Base-by-base conservation (phyloP, 2,888 invertebrate genomes). In the Microchrysa polita region DNA sequence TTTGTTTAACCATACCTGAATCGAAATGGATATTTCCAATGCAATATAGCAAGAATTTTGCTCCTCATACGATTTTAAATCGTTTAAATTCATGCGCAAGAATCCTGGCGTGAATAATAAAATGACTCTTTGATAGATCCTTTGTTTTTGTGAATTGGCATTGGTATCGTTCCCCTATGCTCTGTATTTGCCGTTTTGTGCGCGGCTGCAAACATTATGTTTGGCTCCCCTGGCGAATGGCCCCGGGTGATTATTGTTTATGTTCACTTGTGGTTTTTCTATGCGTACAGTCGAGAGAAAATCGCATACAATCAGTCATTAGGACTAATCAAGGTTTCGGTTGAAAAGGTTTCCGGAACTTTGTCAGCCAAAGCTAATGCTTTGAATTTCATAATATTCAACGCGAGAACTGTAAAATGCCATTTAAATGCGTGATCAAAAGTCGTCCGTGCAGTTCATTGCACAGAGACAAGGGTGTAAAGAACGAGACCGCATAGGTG, bases 401-500 rank as follows among this genome's bases (percentile, higher is more conserved):
- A 34, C 65, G 74, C 72, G 75, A 67, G 72, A 75, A 74, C 74
- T 63, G 74, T 23, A 40, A 72, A 75, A 74, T 69, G 75, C 73
- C 73, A 75, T 53, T 48, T 48, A 65, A 65, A 69, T 69, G 18
- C n/a, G n/a, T 40, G 57, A 42, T 34, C n/a, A n/a, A n/a, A n/a
- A n/a, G 40, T 18, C 55, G 20, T 12, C 27, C 20, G 14, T 53
- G 27, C 27, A 67, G 53, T 69, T 69, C 69, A 69, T 5, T 69
- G 69, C 55, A 57, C 69, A 69, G 40, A 57, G 44, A 69, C 57
- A 69, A 69, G 44, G 18, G 55, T 23, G 40, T 27, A 16, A 40
- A 44, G 34, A 9, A 14, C 59, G 74, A n/a, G n/a, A 71, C 69
- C 73, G 71, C 76, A 76, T 75, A 67, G 75, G 76, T 76, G 76